Evolutionary conservation across 2,797 vertebrate species (phyloP), one percentile per base, ranked within the genome.

Genomic region (Thaleichthys pacificus): DNA sequence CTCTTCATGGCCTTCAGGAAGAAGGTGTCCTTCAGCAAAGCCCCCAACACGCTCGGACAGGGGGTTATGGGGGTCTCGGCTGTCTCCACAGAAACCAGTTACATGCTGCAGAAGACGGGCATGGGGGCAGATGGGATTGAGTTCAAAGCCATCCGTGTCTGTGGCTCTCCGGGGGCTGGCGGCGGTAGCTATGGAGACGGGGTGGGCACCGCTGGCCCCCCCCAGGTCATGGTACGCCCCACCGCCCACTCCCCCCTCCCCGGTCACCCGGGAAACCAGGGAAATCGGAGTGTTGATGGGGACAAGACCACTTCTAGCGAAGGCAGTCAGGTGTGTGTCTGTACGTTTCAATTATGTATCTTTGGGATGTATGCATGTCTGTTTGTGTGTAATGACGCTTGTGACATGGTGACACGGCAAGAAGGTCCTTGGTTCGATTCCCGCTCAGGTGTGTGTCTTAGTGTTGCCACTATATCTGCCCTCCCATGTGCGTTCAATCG

Each of bases 201-300:
- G 14, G 85, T 84, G 47, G 72, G 77, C 19, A 67, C 61, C 0
- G 83, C 77, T 3, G 88, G 89, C 0, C 97, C 96, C 2, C 97
- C 97, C 0, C 97, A 98, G 86, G 96, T 99, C 24, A 92, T 96
- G 0, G 96, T 99, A 64, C 95, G 96, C 51, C 97, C 97, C 0
- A 97, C 94, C 76, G 90, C 95, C 61, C 97, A 97, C 81, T 96
- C 97, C 42, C 69, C 84, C 60, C 77, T 90, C 21, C 85, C 91
- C 3, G 90, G 84, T 75, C 78, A 77, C 26, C 57, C 77, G 7
- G 47, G 71, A 32, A 81, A 57, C 74, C 79, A 67, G 8, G 72
- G 73, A 5, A n/a, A 69, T 77, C 87, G 78, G 71, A 68, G 64
- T 1, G 67, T 63, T 42, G 83, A 88, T 3, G 82, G 79, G 1